phyloP scores from a whole-genome alignment of 1,140 invertebrate species.

The Littorina saxatilis region DNA sequence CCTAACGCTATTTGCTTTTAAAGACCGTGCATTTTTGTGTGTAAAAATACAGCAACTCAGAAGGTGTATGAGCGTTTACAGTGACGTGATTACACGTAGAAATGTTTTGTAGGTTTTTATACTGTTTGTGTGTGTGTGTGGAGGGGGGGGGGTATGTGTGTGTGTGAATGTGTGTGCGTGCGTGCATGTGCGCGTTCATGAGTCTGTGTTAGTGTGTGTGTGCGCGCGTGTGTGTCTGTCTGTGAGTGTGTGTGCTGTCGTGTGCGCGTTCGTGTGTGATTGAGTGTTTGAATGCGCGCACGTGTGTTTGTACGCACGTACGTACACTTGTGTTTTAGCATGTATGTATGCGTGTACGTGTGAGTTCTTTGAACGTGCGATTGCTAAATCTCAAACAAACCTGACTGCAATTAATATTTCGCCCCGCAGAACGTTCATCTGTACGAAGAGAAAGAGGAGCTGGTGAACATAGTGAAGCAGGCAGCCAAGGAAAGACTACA shows the following conservation, averaged over 20 bases:
- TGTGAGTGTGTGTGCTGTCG: no score
- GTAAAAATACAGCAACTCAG: no score
- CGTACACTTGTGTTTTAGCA: neutral
- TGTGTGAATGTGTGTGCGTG: slow-evolving; percentile 29
- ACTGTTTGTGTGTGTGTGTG: neutral
- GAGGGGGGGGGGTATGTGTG: neutral
- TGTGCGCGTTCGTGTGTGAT: no score
- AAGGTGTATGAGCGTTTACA: no score
- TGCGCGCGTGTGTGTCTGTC: no score
- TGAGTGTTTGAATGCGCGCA: neutral
- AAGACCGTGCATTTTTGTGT: no score
- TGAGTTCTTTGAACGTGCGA: no score
- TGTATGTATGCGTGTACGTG: neutral
- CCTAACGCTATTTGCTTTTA: no score
- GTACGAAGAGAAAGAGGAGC: slow-evolving; percentile 73
- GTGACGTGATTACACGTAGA: no score
- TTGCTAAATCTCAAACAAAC: no score
- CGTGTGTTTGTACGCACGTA: slow-evolving; percentile 6
- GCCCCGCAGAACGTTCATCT: slow-evolving; percentile 71
- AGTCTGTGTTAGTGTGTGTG: slow-evolving; percentile 20
- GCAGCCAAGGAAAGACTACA: slow-evolving; percentile 76
- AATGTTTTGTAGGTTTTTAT: neutral
- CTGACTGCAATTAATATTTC: no score
- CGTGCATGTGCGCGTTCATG: slow-evolving; percentile 19
- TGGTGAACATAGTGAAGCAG: slow-evolving; percentile 76